These are phyloP conservation scores for Rhabdomys dilectus DNA, from an alignment of 2,113 vertebrate species.

Conservation along the genomic window DNA sequence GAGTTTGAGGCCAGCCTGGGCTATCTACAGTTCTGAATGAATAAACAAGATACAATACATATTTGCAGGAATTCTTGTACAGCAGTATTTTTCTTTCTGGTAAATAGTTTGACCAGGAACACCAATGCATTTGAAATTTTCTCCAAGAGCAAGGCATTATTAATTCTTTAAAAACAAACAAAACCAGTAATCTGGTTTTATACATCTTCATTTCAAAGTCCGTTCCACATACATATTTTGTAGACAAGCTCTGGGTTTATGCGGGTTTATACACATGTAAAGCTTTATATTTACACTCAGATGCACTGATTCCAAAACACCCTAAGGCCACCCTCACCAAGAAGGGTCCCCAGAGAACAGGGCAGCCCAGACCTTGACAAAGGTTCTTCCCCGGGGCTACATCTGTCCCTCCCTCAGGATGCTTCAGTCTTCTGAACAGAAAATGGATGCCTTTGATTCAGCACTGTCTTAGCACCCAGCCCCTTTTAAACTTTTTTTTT, in stretches of 20 bases:
- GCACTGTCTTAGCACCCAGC: neutral
- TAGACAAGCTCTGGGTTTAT: slow-evolving; percentile 15
- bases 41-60: neutral
- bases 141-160: slow-evolving; percentile 24
- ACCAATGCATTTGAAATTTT: slow-evolving; percentile 40
- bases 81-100: slow-evolving; percentile 1
- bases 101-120: neutral
- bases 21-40: too few relatives aligned
- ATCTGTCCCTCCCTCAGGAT: neutral
- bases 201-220: slow-evolving; percentile 44
- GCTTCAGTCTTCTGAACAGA: neutral
- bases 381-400: neutral
- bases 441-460: slow-evolving; percentile 15
- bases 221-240: neutral
- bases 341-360: neutral
- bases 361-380: neutral
- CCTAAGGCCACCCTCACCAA: neutral
- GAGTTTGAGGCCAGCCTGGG: neutral
- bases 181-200: slow-evolving; percentile 19
- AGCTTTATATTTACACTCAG: slow-evolving; percentile 39
- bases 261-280: slow-evolving; percentile 18
- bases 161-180: slow-evolving; percentile 51
- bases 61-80: neutral
- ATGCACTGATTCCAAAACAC: neutral
- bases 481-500: neutral